A percentile compares a stretch with the other conserved stretches of the same genome.
Evolutionary conservation across 2,888 invertebrate species (phyloP).

Genomic region (Drosophila stalkeri): DNA sequence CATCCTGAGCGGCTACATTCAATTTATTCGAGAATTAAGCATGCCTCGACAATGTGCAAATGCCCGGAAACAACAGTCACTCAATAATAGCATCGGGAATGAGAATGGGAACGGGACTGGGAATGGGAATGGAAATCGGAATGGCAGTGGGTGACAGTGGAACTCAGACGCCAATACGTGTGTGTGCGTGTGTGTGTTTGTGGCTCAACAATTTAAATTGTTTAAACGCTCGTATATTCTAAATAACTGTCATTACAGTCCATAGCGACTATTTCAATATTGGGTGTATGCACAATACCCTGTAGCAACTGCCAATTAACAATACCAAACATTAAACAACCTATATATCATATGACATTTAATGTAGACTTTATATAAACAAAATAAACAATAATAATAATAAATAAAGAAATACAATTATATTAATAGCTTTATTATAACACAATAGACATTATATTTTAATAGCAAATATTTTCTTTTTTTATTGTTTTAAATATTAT

Average conservation of each 20-base stretch:
- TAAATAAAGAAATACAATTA: too few relatives aligned
- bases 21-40: slow-evolving; percentile 73
- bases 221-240: slow-evolving; percentile 35
- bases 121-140: neutral
- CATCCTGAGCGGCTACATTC: slow-evolving; percentile 27
- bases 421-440: too few relatives aligned
- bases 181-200: neutral
- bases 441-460: too few relatives aligned
- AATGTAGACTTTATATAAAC: neutral
- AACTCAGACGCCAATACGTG: slow-evolving; percentile 1
- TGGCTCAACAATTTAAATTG: slow-evolving; percentile 1
- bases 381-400: too few relatives aligned
- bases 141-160: slow-evolving; percentile 7
- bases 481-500: too few relatives aligned
- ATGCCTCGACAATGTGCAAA: slow-evolving; percentile 33
- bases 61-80: slow-evolving; percentile 68
- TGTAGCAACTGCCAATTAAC: slow-evolving; percentile 1
- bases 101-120: slow-evolving; percentile 9
- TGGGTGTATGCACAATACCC: slow-evolving; percentile 1
- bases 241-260: slow-evolving; percentile 43
- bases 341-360: too few relatives aligned
- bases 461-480: too few relatives aligned
- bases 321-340: neutral
- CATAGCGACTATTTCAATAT: slow-evolving; percentile 8
- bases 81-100: slow-evolving; percentile 42